phyloP scores from a whole-genome alignment of 2,113 vertebrate species.

The Proterorhinus semilunaris region DNA sequence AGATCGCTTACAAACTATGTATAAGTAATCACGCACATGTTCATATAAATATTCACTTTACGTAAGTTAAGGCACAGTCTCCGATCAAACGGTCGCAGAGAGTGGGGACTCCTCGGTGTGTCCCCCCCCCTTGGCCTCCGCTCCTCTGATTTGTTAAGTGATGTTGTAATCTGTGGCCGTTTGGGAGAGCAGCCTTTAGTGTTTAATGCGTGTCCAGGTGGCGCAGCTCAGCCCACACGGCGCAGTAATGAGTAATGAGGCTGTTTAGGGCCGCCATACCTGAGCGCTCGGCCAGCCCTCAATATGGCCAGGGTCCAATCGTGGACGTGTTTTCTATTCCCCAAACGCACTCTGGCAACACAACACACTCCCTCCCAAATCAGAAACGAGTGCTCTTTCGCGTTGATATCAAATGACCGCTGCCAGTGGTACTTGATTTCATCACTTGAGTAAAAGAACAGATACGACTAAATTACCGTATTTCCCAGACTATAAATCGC shows the following conservation, averaged over 20 bases:
- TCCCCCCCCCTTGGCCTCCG: slow-evolving; percentile 13
- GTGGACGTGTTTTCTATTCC: slow-evolving; percentile 58
- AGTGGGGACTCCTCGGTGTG: slow-evolving; percentile 1
- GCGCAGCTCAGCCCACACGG: slow-evolving; percentile 61
- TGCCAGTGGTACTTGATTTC: no score
- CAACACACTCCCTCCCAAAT: neutral
- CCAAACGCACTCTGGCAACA: slow-evolving; percentile 28
- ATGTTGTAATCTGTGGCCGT: slow-evolving; percentile 71
- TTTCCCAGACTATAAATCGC: no score
- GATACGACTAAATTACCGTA: no score
- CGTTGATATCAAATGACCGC: neutral
- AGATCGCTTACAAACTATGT: no score
- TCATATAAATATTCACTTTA: no score
- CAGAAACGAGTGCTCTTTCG: neutral
- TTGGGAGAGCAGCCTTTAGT: slow-evolving; percentile 70
- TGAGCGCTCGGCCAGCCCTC: slow-evolving; percentile 55
- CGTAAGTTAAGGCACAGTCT: no score
- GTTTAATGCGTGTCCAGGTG: slow-evolving; percentile 77
- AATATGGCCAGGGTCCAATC: slow-evolving; percentile 63
- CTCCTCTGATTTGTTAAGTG: slow-evolving; percentile 70
- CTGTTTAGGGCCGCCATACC: slow-evolving; percentile 67
- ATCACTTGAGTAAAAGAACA: no score
- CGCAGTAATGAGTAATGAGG: slow-evolving; percentile 71
- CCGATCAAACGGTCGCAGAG: neutral
- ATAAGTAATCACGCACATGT: no score